These are phyloP conservation scores for Pteruthius melanotis DNA, from an alignment of 2,113 vertebrate species.

Conservation along the genomic window DNA sequence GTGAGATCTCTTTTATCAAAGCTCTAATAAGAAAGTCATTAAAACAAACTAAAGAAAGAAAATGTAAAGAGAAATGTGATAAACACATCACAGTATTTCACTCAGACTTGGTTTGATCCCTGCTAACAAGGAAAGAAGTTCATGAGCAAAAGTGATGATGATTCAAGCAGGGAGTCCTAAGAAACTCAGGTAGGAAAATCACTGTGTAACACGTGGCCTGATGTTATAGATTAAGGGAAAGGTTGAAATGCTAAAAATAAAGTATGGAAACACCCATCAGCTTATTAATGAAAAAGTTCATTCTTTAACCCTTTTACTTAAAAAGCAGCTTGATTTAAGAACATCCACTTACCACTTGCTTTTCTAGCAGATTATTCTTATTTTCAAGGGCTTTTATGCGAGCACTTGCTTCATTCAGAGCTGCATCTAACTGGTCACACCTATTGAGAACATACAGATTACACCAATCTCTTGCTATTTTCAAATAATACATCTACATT, in stretches of 20 bases:
- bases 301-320: not conserved
- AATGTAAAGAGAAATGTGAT: not conserved
- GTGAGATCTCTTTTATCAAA: not conserved
- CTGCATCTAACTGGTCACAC: conserved; percentile 83
- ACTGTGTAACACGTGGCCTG: not conserved
- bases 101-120: not conserved
- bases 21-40: not conserved
- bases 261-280: not conserved
- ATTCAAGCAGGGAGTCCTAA: not conserved
- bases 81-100: not conserved
- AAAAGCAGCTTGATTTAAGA: not conserved
- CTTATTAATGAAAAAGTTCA: not conserved
- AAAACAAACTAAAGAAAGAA: not conserved
- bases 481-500: not conserved
- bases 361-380: conserved; percentile 83
- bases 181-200: not conserved
- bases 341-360: conserved; percentile 80
- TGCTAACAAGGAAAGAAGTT: not conserved
- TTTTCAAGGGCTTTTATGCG: conserved; percentile 82
- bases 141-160: not conserved
- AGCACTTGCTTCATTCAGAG: conserved; percentile 80
- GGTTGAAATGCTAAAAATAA: not conserved
- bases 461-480: not conserved
- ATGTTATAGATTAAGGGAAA: not conserved
- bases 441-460: conserved; percentile 58